Evolutionary conservation across 2,888 invertebrate species (phyloP).

Genomic region (Buathra laborator): DNA sequence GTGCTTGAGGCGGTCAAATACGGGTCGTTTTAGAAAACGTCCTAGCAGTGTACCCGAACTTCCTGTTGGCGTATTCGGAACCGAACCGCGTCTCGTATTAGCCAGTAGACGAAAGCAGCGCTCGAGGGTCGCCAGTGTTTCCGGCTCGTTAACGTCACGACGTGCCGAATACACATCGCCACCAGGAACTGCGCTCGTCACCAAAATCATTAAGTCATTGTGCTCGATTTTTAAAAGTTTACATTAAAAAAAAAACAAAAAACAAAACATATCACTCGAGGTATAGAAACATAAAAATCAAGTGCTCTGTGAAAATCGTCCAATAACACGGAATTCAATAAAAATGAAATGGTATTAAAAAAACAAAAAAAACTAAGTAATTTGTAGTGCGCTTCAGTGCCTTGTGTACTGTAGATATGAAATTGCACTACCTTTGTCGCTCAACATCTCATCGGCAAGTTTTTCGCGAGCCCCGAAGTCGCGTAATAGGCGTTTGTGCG

Average conservation of each 20-base stretch:
- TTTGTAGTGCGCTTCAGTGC: conserved; percentile 50
- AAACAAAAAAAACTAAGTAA: conserved; percentile 28
- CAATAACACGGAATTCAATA: background rate
- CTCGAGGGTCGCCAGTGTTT: conserved; percentile 91
- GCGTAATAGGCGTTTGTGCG: conserved; percentile 89
- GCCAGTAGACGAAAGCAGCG: conserved; percentile 90
- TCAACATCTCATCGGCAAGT: conserved; percentile 89
- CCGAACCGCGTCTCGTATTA: conserved; percentile 84
- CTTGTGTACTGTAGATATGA: conserved; percentile 22
- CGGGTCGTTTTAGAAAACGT: conserved; percentile 90
- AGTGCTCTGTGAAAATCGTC: conserved; percentile 6
- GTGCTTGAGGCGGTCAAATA: conserved; percentile 91
- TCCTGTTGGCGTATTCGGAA: conserved; percentile 78
- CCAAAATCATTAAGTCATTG: conserved; percentile 56
- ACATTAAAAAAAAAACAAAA: background rate
- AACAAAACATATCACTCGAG: background rate
- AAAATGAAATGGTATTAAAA: conserved; percentile 12
- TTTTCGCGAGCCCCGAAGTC: conserved; percentile 91
- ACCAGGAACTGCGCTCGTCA: conserved; percentile 88
- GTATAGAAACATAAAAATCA: background rate
- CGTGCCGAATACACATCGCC: conserved; percentile 91
- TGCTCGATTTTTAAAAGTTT: background rate
- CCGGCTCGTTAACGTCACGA: conserved; percentile 90
- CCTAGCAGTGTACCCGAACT: conserved; percentile 88
- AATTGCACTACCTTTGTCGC: conserved; percentile 90